Conservation (phyloP, 2,797 vertebrate genomes). For the Syngnathus rostellatus region DNA sequence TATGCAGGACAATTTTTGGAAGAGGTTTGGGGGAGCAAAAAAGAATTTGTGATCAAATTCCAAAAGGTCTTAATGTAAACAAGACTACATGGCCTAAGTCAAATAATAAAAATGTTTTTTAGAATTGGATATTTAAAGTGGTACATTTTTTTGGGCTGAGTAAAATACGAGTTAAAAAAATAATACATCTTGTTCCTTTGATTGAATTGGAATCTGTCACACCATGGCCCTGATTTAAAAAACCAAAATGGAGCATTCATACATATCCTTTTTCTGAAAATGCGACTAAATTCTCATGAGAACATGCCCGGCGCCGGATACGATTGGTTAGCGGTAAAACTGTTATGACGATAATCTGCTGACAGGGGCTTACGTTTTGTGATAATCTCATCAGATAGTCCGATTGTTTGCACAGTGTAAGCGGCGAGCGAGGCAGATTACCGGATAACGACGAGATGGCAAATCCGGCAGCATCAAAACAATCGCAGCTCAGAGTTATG, state of each 20-base stretch:
- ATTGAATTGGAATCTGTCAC: neutral
- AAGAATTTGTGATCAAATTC: too few species aligned
- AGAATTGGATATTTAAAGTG: neutral
- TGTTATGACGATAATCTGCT: conserved; percentile 43
- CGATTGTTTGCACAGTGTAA: conserved; percentile 52
- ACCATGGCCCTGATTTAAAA: neutral
- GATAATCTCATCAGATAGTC: conserved; percentile 61
- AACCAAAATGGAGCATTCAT: neutral
- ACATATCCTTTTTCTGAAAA: neutral
- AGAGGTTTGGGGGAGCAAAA: too few species aligned
- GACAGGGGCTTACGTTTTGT: conserved; percentile 33
- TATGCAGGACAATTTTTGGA: too few species aligned
- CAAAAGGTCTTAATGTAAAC: neutral
- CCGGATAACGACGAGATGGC: conserved; percentile 43
- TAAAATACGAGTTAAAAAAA: neutral
- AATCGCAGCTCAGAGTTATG: conserved; percentile 32
- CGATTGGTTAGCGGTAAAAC: conserved; percentile 31
- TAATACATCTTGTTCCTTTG: neutral
- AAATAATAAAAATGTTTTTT: neutral
- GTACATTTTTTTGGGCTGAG: neutral
- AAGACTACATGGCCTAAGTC: neutral
- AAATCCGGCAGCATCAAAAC: conserved; percentile 41
- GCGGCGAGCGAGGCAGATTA: conserved; percentile 42
- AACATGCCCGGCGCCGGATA: neutral
- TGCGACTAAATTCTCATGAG: conserved; percentile 9